These are phyloP conservation scores for Carassius auratus DNA, from an alignment of 2,113 vertebrate genomes.

Conservation along the genomic window DNA sequence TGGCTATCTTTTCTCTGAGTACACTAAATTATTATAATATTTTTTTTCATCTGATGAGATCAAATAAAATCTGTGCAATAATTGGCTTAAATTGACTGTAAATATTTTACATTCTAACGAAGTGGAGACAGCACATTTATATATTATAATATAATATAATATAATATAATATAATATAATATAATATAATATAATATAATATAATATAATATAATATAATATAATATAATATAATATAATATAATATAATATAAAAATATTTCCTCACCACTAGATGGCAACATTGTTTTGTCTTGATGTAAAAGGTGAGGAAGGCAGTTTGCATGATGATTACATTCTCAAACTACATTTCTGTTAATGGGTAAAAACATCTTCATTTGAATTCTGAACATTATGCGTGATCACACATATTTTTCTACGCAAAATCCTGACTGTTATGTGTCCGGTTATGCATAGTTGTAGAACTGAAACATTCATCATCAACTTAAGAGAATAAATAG, in stretches of 20 bases:
- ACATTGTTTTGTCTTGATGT: not conserved
- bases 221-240: too few relatives aligned
- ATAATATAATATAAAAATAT: too few relatives aligned
- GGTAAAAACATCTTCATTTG: not conserved
- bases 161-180: too few relatives aligned
- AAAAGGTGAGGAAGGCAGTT: not conserved
- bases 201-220: not conserved
- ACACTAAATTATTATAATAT: not conserved
- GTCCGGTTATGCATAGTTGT: not conserved
- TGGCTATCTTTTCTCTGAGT: not conserved
- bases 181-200: too few relatives aligned
- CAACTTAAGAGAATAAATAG: not conserved
- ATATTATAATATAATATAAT: not conserved
- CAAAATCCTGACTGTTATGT: not conserved
- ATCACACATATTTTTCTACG: not conserved
- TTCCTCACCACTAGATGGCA: constrained; percentile 51
- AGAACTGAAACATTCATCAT: not conserved
- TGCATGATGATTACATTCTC: not conserved
- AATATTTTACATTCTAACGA: not conserved
- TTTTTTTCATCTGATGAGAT: not conserved
- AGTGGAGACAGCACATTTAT: not conserved
- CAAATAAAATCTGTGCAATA: constrained; percentile 9
- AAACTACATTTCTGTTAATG: not conserved
- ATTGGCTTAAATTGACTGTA: not conserved
- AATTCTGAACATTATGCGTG: not conserved